A percentile compares a stretch with the other conserved stretches of the same genome.
Conservation (phyloP, 2,113 vertebrate species). For the Chaetodon trifascialis region DNA sequence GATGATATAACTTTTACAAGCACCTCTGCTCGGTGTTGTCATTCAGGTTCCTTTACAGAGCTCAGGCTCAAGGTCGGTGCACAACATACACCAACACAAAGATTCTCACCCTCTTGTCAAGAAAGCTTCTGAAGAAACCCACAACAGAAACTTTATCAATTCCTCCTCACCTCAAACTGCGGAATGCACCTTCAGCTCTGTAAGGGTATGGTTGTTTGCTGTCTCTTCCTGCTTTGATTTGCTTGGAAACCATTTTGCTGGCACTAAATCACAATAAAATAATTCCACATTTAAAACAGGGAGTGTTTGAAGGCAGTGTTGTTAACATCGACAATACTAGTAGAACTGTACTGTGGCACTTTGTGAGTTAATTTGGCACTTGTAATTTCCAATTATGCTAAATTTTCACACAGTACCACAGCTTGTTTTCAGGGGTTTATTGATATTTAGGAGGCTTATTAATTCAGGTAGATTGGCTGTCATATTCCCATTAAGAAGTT, state of each 20-base stretch:
- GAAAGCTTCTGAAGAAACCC: background rate
- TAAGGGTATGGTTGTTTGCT: background rate
- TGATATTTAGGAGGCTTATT: constrained; percentile 74
- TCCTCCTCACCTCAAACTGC: background rate
- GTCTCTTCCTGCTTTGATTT: background rate
- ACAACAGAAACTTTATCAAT: background rate
- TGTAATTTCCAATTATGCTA: constrained; percentile 25
- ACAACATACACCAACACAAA: background rate
- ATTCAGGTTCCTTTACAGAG: background rate
- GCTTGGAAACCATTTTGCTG: background rate
- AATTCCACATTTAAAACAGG: background rate
- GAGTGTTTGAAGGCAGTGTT: background rate
- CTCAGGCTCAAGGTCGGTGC: background rate
- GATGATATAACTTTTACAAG: constrained; percentile 7
- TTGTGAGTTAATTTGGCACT: constrained; percentile 4
- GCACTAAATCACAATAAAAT: background rate
- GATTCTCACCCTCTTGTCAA: background rate
- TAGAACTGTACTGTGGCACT: background rate
- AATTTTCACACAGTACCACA: constrained; percentile 27
- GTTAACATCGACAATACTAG: background rate
- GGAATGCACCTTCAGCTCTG: background rate
- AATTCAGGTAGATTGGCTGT: constrained; percentile 72
- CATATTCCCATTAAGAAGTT: constrained; percentile 75
- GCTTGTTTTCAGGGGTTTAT: constrained; percentile 61
- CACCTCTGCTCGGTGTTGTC: too few relatives aligned